Evolutionary conservation across 2,888 invertebrate genomes (phyloP), one percentile per base, ranked within the genome.

Genomic region (Drosophila putrida): DNA sequence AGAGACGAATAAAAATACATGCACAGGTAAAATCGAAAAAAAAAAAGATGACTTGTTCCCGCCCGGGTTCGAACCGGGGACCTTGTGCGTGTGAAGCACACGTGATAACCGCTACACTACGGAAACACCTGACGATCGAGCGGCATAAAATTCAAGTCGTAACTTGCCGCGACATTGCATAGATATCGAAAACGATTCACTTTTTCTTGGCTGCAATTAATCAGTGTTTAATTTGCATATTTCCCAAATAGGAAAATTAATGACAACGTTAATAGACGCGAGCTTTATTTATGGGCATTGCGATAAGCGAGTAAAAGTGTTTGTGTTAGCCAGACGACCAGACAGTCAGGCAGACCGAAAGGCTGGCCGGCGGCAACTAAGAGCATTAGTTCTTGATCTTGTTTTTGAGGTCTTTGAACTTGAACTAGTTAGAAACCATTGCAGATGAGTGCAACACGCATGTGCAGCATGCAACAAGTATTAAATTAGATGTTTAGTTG

Each of bases 101-200:
- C 90, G 91, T 91, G 91, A 91, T 91, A 91, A 91, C 91, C 91
- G 89, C 91, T 91, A 91, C 91, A 91, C 91, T 91, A 91, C 91
- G 91, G 90, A 91, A 91, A 91, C 91, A 49, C 13, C 35, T 77
- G 77, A 28, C 39, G 41, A 43, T 51, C 50, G 1, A 11, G 13
- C 36, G 50, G 53, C 62, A 39, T 38, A 51, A 73, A 60, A 68
- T 39, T 33, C 36, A 72, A 50, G 39, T 70, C 44, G 62, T 25
- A 43, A 36, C 55, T 43, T 46, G 39, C 46, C 33, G 3, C 49
- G 31, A 43, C 47, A 61, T 38, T 53, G 60, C 33, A 38, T 63
- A 60, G 67, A 75, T 63, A 68, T 53, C 65, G 50, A 68, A 84
- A 70, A 66, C 78, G 78, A 78, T 78, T 78, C 75, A 74, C 75